Base-by-base conservation (phyloP, 2,797 vertebrate species). In the Ispidina lecontei region DNA sequence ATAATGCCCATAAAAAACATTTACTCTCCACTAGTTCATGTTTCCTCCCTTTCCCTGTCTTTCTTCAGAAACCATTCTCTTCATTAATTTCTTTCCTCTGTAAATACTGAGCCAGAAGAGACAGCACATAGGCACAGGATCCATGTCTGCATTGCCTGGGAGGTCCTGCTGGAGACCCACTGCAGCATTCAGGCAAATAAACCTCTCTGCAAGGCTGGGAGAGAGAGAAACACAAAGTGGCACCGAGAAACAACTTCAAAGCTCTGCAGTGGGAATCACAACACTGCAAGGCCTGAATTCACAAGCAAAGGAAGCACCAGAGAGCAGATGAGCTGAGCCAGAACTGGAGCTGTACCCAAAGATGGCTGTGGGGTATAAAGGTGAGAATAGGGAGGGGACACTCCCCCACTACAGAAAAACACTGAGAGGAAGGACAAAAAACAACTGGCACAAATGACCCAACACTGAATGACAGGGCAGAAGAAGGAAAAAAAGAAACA, bases 21-120 rank as follows among this genome's bases (percentile, higher is more conserved):
- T 91, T 85, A 39, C 78, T 77, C 84, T 80, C 67, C 47, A 86
- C 84, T 6, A 4, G 55, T 94, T 91, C 64, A 47, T 74, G 70
- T 93, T 96, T 96, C 85, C 64, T 93, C 63, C 44, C 63, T 82
- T 79, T 68, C 69, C 44, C 65, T 60, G 72, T 39, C 63, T 93
- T 95, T 91, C 47, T 84, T 91, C 90, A 54, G 44, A 90, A 94
- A 82, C 71, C 56, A 21, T 86, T 70, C 39, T 84, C 44, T 86
- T 94, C 94, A 83, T 78, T 90, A 67, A 18, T 63, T 94, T 67
- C 63, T 90, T 84, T 76, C 44, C 62, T 86, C 74, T 90, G 52
- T 81, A 88, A 91, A 84, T n/a, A 67, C 39, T 75, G 35, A 47
- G 43, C 33, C 22, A 55, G 43, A 75, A 90, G 47, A 21, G 59